Evolutionary conservation across 1,140 invertebrate genomes (phyloP).

Genomic region (Zophobas atratus): DNA sequence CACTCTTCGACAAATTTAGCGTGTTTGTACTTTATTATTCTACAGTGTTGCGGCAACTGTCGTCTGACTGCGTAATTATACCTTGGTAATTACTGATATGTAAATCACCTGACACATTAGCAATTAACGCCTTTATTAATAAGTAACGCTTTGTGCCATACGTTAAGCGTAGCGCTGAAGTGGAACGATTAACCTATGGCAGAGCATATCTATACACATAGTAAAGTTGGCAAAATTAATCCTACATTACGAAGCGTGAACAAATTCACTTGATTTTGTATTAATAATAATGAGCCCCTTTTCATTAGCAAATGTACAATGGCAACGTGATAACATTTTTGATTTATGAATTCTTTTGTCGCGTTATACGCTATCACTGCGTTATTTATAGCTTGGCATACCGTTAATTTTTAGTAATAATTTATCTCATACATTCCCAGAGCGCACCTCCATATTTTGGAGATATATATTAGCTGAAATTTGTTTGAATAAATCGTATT

Average conservation of each 20-base stretch:
- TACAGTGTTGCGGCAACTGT: background rate
- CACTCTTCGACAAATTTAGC: too few species aligned
- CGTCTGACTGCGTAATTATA: background rate
- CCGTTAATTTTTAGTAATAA: slow-evolving; percentile 15
- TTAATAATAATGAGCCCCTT: background rate
- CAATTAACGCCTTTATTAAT: background rate
- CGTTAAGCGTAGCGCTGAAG: background rate
- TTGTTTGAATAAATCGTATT: too few species aligned
- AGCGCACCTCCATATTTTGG: too few species aligned
- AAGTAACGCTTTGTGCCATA: background rate
- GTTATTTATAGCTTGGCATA: background rate
- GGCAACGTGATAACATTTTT: slow-evolving; percentile 6
- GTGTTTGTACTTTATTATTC: slow-evolving; percentile 9
- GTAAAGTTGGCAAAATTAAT: too few species aligned
- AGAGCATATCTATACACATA: too few species aligned
- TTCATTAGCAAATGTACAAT: slow-evolving; percentile 15
- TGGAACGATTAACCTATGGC: too few species aligned
- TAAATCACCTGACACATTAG: slow-evolving; percentile 13
- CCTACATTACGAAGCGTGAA: background rate
- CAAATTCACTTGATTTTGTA: background rate
- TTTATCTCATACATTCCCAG: slow-evolving; percentile 1
- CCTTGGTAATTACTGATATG: slow-evolving; percentile 8
- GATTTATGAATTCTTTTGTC: slow-evolving; percentile 30
- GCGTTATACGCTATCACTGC: slow-evolving; percentile 10
- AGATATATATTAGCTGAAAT: too few species aligned